Evolutionary conservation across 2,113 vertebrate genomes (phyloP), one percentile per base, ranked within the genome.

Genomic region (Cebus imitator): DNA sequence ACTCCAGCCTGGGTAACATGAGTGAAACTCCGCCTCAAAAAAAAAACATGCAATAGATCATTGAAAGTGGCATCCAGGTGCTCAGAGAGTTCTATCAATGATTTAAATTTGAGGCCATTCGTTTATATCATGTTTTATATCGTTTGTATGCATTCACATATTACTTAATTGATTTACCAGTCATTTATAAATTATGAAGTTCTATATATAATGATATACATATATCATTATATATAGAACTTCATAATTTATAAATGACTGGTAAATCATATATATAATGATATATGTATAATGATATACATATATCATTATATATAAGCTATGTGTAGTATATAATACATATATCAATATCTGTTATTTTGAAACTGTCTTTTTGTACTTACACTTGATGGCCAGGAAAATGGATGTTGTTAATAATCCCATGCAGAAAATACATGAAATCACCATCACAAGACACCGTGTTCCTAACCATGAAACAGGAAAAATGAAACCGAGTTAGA

Each of bases 311-410:
- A 11, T 37, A 57, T 50, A 35, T 45, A 70, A 88, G 25, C 8
- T 81, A 76, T 6, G 43, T 61, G 3, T 68, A 79, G 8, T 79
- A 12, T 5, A 48, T 75, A 57, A 72, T 21, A 20, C 23, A 89
- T 70, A 43, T 32, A 9, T 25, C 58, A 27, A 52, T n/a, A 35
- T 17, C 45, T 25, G 32, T 78, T 78, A 72, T 55, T 86, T 95
- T 80, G 64, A 95, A 90, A 50, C 68, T 70, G 57, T 4, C 0
- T 11, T 81, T 94, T 81, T 80, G 8, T 98, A 97, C 98, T 98
- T 97, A 98, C 98, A 95, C 30, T 96, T 97, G 85, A 97, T 35
- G 73, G 95, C 95, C 70, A 98, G 82, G 95, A 96, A 97, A 95
- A 98, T 45, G 27, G 97, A 96, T 12, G 95, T 45, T 50, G 92